Evolutionary conservation across 1,140 invertebrate genomes (phyloP).

Genomic region (Bombus balteatus): DNA sequence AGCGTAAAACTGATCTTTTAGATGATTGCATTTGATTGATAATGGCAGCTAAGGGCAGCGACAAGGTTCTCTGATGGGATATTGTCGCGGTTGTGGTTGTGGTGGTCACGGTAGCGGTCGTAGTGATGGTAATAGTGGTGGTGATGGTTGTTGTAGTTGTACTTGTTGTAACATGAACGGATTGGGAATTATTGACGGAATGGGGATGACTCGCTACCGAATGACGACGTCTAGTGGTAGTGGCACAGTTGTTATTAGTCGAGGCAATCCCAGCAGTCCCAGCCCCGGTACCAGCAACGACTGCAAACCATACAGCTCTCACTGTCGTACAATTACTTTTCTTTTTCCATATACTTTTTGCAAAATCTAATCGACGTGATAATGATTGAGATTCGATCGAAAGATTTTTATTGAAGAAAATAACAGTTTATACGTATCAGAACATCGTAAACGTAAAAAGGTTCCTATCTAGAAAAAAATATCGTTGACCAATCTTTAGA

Average conservation of each 20-base stretch:
- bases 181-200: constrained; percentile 80
- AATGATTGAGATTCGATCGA: not conserved
- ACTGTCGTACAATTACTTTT: constrained; percentile 69
- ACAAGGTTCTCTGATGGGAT: constrained; percentile 86
- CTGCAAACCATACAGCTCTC: constrained; percentile 80
- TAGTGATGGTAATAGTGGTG: constrained; percentile 64
- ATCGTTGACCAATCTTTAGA: not conserved
- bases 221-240: constrained; percentile 80
- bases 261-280: constrained; percentile 77
- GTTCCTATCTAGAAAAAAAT: not conserved
- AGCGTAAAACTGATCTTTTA: constrained; percentile 82
- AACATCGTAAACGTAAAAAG: not conserved
- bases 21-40: constrained; percentile 82
- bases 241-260: constrained; percentile 77
- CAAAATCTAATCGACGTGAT: not conserved
- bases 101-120: constrained; percentile 67
- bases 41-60: constrained; percentile 85
- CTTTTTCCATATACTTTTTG: constrained; percentile 5
- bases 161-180: constrained; percentile 75
- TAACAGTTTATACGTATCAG: not conserved
- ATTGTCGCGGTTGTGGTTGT: constrained; percentile 78
- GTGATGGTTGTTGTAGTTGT: constrained; percentile 70
- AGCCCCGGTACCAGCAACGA: constrained; percentile 77
- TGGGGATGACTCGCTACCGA: constrained; percentile 82
- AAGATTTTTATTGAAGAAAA: not conserved